A percentile compares a stretch with the other conserved stretches of the same genome.
Evolutionary conservation across 2,113 vertebrate genomes (phyloP).

Genomic region (Pimephales promelas): DNA sequence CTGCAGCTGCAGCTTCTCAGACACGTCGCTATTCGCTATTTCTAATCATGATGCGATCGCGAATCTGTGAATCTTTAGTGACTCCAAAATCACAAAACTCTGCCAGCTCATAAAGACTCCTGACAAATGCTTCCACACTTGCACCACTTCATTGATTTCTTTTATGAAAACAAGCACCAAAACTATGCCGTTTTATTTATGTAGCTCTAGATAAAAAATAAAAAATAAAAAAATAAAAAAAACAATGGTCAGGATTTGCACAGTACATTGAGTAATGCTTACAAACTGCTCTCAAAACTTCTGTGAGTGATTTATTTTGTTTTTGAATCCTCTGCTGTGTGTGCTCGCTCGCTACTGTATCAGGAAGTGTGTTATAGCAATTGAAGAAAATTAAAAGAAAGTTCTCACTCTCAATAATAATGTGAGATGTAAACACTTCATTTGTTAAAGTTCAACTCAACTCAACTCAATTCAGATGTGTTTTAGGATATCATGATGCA

Average conservation of each 20-base stretch:
- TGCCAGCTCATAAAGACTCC: constrained; percentile 39
- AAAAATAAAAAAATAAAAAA: neutral
- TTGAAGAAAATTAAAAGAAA: neutral
- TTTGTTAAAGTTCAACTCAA: no score
- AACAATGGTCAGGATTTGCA: neutral
- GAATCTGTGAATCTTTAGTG: no score
- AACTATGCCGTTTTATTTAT: neutral
- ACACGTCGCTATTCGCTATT: constrained; percentile 35
- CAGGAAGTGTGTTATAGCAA: neutral
- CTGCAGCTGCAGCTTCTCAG: constrained; percentile 49
- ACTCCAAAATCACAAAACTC: neutral
- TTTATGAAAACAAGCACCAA: constrained; percentile 26
- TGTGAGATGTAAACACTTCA: neutral
- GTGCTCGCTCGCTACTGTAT: neutral
- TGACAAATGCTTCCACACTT: constrained; percentile 46
- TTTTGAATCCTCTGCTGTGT: neutral
- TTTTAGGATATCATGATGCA: neutral
- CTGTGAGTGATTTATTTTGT: neutral
- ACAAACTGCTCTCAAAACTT: neutral
- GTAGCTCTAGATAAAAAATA: neutral
- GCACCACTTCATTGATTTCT: neutral
- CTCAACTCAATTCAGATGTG: no score
- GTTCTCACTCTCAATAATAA: neutral
- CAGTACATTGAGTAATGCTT: neutral
- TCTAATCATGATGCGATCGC: constrained; percentile 42